A percentile compares a stretch with the other conserved stretches of the same genome.
These are phyloP conservation scores for Hyperoodon ampullatus DNA, from an alignment of 2,113 vertebrate genomes.

Conservation along the genomic window DNA sequence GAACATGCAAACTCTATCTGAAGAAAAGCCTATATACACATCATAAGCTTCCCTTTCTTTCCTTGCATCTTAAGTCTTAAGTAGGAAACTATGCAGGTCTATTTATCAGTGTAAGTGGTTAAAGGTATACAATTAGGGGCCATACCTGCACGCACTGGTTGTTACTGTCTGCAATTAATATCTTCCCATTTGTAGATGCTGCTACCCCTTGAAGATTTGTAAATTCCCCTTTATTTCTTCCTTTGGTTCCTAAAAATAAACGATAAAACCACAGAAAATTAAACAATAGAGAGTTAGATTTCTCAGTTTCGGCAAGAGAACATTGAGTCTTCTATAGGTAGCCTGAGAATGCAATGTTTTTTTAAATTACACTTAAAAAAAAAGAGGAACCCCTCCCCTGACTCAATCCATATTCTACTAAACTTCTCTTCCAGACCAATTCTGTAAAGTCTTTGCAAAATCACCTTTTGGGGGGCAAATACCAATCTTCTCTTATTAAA, in stretches of 20 bases:
- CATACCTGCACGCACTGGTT: constrained; percentile 99
- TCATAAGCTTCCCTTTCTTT: background rate
- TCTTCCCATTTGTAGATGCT: constrained; percentile 92
- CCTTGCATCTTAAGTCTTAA: background rate
- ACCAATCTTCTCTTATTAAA: background rate
- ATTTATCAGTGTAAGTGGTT: background rate
- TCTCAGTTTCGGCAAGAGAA: constrained; percentile 1
- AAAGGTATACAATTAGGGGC: background rate
- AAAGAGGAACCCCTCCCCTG: background rate
- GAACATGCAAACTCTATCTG: background rate
- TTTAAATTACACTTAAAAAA: background rate
- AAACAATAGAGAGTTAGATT: constrained; percentile 53
- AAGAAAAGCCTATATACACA: background rate
- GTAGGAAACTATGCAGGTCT: background rate
- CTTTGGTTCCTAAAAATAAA: constrained; percentile 93
- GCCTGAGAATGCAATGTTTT: constrained; percentile 31
- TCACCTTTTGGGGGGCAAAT: background rate
- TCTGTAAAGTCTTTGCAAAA: background rate
- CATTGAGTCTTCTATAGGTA: background rate
- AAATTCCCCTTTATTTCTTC: constrained; percentile 99
- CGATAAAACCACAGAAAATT: constrained; percentile 65
- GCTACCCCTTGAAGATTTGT: constrained; percentile 98
- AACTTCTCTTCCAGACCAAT: background rate
- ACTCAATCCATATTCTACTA: background rate
- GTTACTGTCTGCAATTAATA: constrained; percentile 98